phyloP scores from a whole-genome alignment of 2,888 invertebrate genomes.

The Noctua comes region DNA sequence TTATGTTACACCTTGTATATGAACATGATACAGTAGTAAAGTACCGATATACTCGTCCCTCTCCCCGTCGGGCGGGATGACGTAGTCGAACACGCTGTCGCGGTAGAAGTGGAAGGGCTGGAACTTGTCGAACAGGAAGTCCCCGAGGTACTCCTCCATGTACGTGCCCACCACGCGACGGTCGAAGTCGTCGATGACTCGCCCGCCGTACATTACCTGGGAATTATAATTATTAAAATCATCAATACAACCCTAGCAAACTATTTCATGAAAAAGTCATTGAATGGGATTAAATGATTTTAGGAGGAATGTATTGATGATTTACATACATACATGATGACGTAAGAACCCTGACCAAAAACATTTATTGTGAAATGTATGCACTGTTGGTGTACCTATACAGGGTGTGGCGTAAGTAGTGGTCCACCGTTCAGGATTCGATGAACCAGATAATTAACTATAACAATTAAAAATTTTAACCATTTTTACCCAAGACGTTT shows the following conservation, averaged over 20 bases:
- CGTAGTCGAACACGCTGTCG: slow-evolving; percentile 94
- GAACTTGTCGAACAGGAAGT: slow-evolving; percentile 97
- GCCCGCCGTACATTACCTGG: slow-evolving; percentile 98
- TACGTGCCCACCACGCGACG: slow-evolving; percentile 96
- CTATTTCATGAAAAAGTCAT: no score
- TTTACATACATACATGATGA: no score
- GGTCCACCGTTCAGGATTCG: no score
- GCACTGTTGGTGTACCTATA: neutral
- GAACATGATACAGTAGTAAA: neutral
- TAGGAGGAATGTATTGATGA: no score
- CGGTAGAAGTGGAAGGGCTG: slow-evolving; percentile 97
- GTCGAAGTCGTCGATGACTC: slow-evolving; percentile 97
- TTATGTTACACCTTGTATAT: no score
- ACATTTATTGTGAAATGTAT: neutral
- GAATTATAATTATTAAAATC: neutral
- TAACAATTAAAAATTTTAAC: no score
- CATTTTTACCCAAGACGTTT: no score
- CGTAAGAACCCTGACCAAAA: no score
- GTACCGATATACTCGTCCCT: slow-evolving; percentile 94
- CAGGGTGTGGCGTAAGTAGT: no score
- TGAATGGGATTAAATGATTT: no score
- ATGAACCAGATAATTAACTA: no score
- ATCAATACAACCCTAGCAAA: neutral
- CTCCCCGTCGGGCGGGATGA: slow-evolving; percentile 92
- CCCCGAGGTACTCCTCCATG: slow-evolving; percentile 98